These are phyloP conservation scores for Donacobius atricapilla DNA, from an alignment of 2,113 vertebrate genomes.

Conservation along the genomic window DNA sequence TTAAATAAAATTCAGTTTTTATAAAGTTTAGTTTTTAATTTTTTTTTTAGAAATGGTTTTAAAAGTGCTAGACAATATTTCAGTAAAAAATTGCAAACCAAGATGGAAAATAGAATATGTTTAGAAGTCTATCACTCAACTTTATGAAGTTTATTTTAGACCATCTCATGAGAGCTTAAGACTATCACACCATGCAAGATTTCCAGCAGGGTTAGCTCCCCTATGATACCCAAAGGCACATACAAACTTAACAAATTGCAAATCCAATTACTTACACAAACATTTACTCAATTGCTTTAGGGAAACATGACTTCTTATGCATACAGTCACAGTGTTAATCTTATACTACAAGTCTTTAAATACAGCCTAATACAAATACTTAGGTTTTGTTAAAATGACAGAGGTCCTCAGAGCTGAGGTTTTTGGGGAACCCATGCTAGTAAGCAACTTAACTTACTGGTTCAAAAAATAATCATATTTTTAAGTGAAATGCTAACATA, in stretches of 20 bases:
- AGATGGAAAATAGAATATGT: neutral
- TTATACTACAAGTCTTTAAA: neutral
- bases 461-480: neutral
- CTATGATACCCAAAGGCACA: neutral
- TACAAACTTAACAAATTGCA: neutral
- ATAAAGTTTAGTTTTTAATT: neutral
- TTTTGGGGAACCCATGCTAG: neutral
- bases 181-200: neutral
- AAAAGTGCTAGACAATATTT: neutral
- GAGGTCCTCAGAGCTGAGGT: neutral
- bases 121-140: neutral
- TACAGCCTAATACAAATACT: neutral
- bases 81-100: neutral
- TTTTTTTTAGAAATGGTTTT: neutral
- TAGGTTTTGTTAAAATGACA: neutral
- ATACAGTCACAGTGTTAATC: neutral
- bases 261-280: constrained; percentile 40
- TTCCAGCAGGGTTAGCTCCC: neutral
- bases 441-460: neutral
- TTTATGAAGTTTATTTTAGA: neutral
- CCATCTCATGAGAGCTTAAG: neutral
- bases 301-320: neutral
- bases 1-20: too few relatives aligned
- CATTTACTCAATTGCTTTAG: neutral
- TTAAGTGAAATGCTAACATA: neutral